Conservation (phyloP, 2,888 invertebrate species). For the Neria commutata region DNA sequence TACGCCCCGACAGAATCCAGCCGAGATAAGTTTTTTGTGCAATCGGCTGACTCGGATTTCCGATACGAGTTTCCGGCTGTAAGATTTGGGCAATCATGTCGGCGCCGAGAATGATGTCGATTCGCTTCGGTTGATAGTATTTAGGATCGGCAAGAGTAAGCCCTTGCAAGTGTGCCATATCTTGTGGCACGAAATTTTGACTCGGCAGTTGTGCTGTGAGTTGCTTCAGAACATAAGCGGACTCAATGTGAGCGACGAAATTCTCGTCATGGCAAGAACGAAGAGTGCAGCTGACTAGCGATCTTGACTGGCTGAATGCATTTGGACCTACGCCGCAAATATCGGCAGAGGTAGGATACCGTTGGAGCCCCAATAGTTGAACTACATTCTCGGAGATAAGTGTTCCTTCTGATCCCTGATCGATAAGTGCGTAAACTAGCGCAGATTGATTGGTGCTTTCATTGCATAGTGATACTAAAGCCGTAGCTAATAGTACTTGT, state of each 20-base stretch:
- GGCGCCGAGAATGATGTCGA: background rate
- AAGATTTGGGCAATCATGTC: background rate
- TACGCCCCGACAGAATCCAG: background rate
- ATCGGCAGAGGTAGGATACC: constrained; percentile 7
- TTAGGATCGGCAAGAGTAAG: constrained; percentile 4
- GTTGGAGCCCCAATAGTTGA: constrained; percentile 9
- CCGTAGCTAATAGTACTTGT: constrained; percentile 9
- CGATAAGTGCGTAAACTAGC: constrained; percentile 11
- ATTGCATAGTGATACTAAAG: constrained; percentile 3
- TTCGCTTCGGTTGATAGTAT: constrained; percentile 1
- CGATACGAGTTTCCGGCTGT: background rate
- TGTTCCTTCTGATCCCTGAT: constrained; percentile 17
- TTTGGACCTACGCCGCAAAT: constrained; percentile 12
- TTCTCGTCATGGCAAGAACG: background rate
- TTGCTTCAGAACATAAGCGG: background rate
- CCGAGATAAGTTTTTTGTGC: background rate
- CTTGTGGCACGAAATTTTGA: background rate
- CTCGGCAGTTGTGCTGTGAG: constrained; percentile 1
- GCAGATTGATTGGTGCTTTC: constrained; percentile 3
- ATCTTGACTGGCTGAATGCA: background rate
- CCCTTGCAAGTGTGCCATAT: background rate
- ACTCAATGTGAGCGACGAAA: background rate
- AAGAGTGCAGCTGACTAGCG: constrained; percentile 7
- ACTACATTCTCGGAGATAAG: constrained; percentile 14
- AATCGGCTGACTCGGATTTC: background rate